Conservation (phyloP, 2,113 vertebrate genomes). For the Piaya cayana region DNA sequence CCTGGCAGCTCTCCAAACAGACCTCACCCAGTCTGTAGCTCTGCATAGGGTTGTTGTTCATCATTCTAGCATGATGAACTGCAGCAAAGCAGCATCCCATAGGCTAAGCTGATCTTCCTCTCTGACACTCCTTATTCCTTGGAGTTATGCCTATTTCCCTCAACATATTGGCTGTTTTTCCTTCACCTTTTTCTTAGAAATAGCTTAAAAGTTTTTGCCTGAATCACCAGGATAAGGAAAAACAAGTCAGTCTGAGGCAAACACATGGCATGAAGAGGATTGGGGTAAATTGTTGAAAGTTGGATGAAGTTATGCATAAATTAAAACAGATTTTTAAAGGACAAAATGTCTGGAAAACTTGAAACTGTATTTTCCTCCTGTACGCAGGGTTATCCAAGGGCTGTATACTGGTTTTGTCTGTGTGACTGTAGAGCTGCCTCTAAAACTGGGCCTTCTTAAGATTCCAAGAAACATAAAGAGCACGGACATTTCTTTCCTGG, state of each 20-base stretch:
- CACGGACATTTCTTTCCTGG: fast-evolving
- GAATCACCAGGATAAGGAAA: neutral
- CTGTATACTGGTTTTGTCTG: neutral
- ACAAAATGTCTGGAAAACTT: neutral
- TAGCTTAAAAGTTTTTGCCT: neutral
- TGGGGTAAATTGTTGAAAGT: neutral
- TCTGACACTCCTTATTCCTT: neutral
- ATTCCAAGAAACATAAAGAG: neutral
- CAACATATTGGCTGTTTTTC: neutral
- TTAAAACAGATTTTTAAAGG: neutral
- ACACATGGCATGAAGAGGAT: neutral
- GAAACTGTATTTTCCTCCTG: neutral
- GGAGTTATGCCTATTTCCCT: neutral
- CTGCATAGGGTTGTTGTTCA: too few relatives aligned
- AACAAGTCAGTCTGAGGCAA: neutral
- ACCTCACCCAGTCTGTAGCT: too few relatives aligned
- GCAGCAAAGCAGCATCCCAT: neutral
- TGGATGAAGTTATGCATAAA: neutral
- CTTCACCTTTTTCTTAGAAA: neutral
- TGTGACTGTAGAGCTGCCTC: neutral
- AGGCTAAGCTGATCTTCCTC: neutral
- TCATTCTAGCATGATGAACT: neutral
- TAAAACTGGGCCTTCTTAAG: neutral
- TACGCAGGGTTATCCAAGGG: neutral
- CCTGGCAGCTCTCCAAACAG: too few relatives aligned